phyloP scores from a whole-genome alignment of 2,888 invertebrate species.

The Eristalinus sepulchralis region DNA sequence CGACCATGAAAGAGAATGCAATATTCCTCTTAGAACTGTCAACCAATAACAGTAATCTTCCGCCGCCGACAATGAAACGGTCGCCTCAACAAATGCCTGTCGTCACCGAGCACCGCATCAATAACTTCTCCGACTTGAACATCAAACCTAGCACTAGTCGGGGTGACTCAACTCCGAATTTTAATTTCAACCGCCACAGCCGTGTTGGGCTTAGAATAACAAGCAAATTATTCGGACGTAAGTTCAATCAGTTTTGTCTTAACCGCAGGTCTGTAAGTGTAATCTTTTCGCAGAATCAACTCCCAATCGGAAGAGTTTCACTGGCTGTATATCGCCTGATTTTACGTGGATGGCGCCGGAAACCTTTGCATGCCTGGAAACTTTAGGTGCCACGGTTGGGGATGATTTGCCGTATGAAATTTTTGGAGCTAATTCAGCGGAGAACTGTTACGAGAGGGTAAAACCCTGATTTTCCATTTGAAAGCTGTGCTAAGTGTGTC shows the following conservation, averaged over 20 bases:
- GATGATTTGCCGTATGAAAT: conserved; percentile 81
- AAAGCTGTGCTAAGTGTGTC: background rate
- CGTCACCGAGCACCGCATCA: conserved; percentile 79
- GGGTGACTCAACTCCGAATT: conserved; percentile 75
- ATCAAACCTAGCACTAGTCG: conserved; percentile 80
- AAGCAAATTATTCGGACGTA: conserved; percentile 72
- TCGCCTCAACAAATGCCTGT: conserved; percentile 80
- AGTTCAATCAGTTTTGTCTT: background rate
- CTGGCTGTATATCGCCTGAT: conserved; percentile 78
- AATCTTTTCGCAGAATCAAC: conserved; percentile 72
- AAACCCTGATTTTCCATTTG: background rate
- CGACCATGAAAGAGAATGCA: conserved; percentile 95
- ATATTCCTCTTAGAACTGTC: conserved; percentile 95
- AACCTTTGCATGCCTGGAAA: conserved; percentile 80
- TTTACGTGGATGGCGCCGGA: conserved; percentile 80
- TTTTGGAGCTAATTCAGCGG: conserved; percentile 78
- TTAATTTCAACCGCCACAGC: conserved; percentile 75
- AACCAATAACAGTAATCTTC: conserved; percentile 82
- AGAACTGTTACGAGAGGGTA: conserved; percentile 80
- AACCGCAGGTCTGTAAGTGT: background rate
- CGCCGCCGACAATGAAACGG: conserved; percentile 73
- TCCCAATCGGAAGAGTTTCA: conserved; percentile 78
- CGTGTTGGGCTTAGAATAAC: conserved; percentile 77
- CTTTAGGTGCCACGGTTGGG: conserved; percentile 77
- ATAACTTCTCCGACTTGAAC: conserved; percentile 77